These are phyloP conservation scores for Azorinus chamasolen DNA, from an alignment of 2,888 invertebrate genomes.

Conservation along the genomic window DNA sequence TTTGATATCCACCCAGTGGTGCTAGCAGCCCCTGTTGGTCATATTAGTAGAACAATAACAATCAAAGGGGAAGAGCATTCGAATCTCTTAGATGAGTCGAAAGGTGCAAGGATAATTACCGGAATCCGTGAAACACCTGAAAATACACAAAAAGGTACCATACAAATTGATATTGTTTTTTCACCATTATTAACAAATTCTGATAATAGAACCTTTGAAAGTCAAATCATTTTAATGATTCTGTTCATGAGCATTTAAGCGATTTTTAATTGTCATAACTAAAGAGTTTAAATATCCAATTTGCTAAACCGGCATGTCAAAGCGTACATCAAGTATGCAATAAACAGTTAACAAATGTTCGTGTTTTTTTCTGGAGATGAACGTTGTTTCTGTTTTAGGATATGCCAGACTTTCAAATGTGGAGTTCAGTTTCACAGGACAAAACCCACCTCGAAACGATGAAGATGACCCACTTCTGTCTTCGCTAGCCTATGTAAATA, in stretches of 20 bases:
- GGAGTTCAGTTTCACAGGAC: slow-evolving; percentile 80
- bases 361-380: no score
- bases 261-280: no score
- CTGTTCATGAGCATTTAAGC: no score
- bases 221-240: no score
- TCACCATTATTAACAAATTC: no score
- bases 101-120: slow-evolving; percentile 79
- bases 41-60: slow-evolving; percentile 60
- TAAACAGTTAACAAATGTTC: no score
- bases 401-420: slow-evolving; percentile 79
- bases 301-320: slow-evolving; percentile 75
- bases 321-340: no score
- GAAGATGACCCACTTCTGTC: slow-evolving; percentile 79
- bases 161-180: no score
- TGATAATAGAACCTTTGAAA: no score
- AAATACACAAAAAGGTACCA: no score
- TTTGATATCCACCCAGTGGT: slow-evolving; percentile 33
- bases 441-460: slow-evolving; percentile 77
- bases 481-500: slow-evolving; percentile 75
- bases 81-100: slow-evolving; percentile 70
- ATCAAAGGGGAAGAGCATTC: slow-evolving; percentile 68
- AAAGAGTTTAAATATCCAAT: no score
- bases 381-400: slow-evolving; percentile 73
- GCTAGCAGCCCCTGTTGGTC: slow-evolving; percentile 60
- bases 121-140: no score